A percentile compares a stretch with the other conserved stretches of the same genome.
Evolutionary conservation across 92 coral and sea anemone species (phyloP).

Genomic region (Porites lobata): DNA sequence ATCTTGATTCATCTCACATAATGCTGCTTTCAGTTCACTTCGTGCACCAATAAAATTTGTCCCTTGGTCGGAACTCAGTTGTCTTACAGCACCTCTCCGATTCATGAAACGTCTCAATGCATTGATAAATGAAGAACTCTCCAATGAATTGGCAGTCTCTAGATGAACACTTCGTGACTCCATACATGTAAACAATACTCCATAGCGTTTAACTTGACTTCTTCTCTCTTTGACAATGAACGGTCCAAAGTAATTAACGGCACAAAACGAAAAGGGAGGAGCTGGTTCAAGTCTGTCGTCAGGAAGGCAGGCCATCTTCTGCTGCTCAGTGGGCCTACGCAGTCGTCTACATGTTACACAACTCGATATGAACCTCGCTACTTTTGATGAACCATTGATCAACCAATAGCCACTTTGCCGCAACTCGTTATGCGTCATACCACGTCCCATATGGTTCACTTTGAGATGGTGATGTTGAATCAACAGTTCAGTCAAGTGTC

Average conservation of each 20-base stretch:
- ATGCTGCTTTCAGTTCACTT: conserved; percentile 12
- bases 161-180: no score
- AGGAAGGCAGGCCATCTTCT: conserved; percentile 44
- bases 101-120: no score
- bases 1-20: conserved; percentile 39
- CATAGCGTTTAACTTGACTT: no score
- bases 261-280: not conserved
- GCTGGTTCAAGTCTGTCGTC: conserved; percentile 44
- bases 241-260: no score
- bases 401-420: conserved; percentile 24
- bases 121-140: no score
- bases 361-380: conserved; percentile 13
- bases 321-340: conserved; percentile 3
- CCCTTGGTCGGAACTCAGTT: conserved; percentile 38
- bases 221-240: no score
- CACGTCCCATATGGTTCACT: conserved; percentile 27
- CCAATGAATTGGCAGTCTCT: no score
- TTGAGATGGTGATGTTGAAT: conserved; percentile 22
- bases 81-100: not conserved
- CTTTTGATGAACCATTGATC: conserved; percentile 19
- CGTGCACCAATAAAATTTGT: conserved; percentile 36
- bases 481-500: conserved; percentile 4
- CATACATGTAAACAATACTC: no score
- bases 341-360: conserved; percentile 35
- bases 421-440: conserved; percentile 22